Conservation (phyloP, 2,113 vertebrate genomes). For the Heptranchias perlo region DNA sequence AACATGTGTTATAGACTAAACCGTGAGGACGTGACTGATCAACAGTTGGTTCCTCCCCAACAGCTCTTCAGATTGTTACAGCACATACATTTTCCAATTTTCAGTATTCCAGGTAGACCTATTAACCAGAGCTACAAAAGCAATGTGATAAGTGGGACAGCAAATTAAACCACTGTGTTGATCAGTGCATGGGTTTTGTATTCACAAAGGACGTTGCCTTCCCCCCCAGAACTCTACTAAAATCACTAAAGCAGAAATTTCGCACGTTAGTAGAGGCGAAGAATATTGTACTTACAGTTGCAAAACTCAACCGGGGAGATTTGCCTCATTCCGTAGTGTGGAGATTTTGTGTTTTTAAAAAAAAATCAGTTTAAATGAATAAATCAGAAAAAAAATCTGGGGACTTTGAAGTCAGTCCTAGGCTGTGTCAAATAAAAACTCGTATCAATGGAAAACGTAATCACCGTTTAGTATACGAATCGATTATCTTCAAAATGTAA, state of each 20-base stretch:
- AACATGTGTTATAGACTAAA: neutral
- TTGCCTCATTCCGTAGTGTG: neutral
- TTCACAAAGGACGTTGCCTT: neutral
- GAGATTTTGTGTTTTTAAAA: neutral
- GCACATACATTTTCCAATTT: neutral
- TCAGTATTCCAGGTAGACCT: neutral
- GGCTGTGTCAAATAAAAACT: neutral
- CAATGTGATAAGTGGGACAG: neutral
- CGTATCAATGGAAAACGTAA: neutral
- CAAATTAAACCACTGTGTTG: neutral
- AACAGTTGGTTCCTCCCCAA: too few relatives aligned
- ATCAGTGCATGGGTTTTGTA: neutral
- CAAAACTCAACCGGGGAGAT: neutral
- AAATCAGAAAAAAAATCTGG: neutral
- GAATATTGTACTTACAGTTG: neutral
- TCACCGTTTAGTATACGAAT: neutral
- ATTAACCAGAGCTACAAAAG: neutral
- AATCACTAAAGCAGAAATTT: neutral
- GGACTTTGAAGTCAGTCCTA: neutral
- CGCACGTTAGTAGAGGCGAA: too few relatives aligned
- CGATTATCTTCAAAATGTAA: neutral
- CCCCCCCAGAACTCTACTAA: neutral
- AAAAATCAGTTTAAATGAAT: neutral
- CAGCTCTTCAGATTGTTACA: neutral
- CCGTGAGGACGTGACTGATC: neutral